Base-by-base conservation (phyloP, 2,888 invertebrate species). In the Tholera decimalis region DNA sequence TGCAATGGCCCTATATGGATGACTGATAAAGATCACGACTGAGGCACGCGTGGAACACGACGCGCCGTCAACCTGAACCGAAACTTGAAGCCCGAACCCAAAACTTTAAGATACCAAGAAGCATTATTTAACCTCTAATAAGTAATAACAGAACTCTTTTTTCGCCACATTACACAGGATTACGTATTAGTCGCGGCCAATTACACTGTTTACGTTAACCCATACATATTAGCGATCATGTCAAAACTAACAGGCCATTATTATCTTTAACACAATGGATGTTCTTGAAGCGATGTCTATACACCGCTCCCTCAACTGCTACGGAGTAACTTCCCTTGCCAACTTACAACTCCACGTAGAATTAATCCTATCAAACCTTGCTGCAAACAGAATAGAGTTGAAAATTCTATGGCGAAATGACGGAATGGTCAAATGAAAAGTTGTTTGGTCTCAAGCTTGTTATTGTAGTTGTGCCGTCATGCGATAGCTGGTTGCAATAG, bases 381-480 rank as follows among this genome's bases (percentile, higher is more conserved):
- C 26, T 6, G 0, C 15, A 15, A 50, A 50, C 20, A n/a, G 8
- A 30, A 56, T 67, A 64, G 41, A 63, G 61, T 54, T 20, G 47
- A 28, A 47, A 43, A 54, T 76, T 39, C n/a, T 4, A 4, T 50
- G 43, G n/a, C 30, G 46, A 22, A 18, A 22, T 43, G 24, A 49
- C 62, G 2, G 2, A 8, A 20, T 35, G 39, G n/a, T 33, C 18
- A 43, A 46, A 15, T 44, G 11, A 30, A 35, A 60, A 30, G n/a
- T 64, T 67, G 9, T 46, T 69, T 59, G 22, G 47, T 69, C 63
- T 57, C 57, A 73, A 63, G 72, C 46, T 44, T 62, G 80, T 72
- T 73, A 80, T 83, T 85, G 83, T 85, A 76, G 68, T 76, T 79
- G 76, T 55, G 77, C 74, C 59, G 77, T 77, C 80, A 80, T 85